Evolutionary conservation across 2,797 vertebrate species (phyloP).

Genomic region (Characodon lateralis): DNA sequence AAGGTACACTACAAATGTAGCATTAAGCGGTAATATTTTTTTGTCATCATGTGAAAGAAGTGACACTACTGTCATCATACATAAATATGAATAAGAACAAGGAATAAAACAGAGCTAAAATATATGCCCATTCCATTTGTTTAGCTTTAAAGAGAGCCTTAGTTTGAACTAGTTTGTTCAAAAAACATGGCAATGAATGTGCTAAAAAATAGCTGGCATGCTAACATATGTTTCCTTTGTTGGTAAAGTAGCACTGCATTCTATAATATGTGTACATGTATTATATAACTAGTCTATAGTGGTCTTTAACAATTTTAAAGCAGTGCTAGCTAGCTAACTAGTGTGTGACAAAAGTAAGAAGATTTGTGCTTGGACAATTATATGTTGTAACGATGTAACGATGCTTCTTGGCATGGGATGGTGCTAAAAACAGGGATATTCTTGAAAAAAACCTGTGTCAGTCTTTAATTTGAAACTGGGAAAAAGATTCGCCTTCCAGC

Average conservation of each 20-base stretch:
- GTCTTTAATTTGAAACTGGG: too few species aligned
- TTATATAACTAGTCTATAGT: neutral
- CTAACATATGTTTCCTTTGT: neutral
- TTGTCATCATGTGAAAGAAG: neutral
- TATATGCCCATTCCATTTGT: neutral
- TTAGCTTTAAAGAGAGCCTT: neutral
- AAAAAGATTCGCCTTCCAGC: too few species aligned
- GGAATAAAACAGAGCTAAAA: neutral
- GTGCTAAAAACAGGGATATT: too few species aligned
- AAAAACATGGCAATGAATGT: neutral
- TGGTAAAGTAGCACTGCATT: neutral
- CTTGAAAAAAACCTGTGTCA: too few species aligned
- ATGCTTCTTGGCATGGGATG: neutral
- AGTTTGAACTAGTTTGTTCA: neutral
- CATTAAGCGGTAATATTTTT: neutral
- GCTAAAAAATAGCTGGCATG: neutral
- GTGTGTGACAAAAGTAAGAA: neutral
- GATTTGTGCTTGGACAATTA: neutral
- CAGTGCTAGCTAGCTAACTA: neutral
- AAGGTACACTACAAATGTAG: constrained; percentile 3
- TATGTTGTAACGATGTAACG: neutral
- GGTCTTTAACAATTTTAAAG: neutral
- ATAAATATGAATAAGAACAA: neutral
- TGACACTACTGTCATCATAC: neutral
- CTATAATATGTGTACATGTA: neutral